phyloP scores from a whole-genome alignment of 2,797 vertebrate species.

The Micromesistius poutassou region DNA sequence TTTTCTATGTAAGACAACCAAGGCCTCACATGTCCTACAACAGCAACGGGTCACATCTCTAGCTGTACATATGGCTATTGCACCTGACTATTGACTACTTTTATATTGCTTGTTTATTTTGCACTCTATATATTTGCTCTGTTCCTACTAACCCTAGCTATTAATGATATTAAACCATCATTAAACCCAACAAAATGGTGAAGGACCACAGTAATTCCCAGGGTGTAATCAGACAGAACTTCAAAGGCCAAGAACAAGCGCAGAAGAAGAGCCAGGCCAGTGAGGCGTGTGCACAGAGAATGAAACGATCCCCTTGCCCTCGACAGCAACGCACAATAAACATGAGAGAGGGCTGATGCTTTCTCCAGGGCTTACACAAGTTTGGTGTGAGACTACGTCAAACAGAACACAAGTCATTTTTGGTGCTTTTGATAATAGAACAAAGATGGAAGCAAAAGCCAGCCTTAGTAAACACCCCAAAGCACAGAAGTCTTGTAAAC shows the following conservation, averaged over 20 bases:
- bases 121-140: too few relatives aligned
- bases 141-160: neutral
- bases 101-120: too few relatives aligned
- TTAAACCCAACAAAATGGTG: neutral
- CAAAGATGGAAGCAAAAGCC: neutral
- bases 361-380: slow-evolving; percentile 22
- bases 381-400: slow-evolving; percentile 28
- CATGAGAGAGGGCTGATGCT: slow-evolving; percentile 44
- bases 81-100: too few relatives aligned
- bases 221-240: slow-evolving; percentile 40
- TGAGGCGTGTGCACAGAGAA: slow-evolving; percentile 46
- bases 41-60: too few relatives aligned
- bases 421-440: neutral
- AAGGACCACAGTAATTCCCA: slow-evolving; percentile 26
- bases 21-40: too few relatives aligned
- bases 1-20: neutral
- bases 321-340: slow-evolving; percentile 44
- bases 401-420: neutral
- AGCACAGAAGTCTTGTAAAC: neutral
- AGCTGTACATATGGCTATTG: too few relatives aligned
- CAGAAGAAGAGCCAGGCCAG: slow-evolving; percentile 28
- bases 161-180: neutral
- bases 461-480: neutral
- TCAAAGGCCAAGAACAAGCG: slow-evolving; percentile 38
- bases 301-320: slow-evolving; percentile 51